Conservation (phyloP, 2,797 vertebrate species). For the Chromobotia macracanthus region DNA sequence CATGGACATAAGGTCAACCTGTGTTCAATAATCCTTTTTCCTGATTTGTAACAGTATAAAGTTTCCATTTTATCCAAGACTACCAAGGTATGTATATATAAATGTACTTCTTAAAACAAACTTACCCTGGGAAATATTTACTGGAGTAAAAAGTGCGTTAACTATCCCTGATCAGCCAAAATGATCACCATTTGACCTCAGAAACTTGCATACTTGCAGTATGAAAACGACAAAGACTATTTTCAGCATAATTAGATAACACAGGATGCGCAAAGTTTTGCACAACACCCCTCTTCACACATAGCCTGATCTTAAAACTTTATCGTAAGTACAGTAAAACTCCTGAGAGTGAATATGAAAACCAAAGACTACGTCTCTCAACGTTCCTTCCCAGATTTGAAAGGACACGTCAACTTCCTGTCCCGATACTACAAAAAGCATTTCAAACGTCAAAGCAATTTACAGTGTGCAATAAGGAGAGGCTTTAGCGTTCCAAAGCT, state of each 20-base stretch:
- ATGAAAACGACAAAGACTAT: not conserved
- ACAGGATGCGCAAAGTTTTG: not conserved
- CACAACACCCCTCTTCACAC: not conserved
- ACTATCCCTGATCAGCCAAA: no score
- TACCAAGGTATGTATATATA: no score
- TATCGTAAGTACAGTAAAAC: conserved; percentile 47
- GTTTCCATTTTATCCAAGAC: no score
- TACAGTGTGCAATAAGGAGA: not conserved
- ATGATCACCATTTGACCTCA: no score
- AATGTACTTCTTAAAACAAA: no score
- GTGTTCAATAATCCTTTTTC: no score
- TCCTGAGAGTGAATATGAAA: conserved; percentile 5
- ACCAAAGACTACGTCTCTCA: conserved; percentile 38
- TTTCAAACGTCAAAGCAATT: conserved; percentile 44
- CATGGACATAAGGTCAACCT: no score
- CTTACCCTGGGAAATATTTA: no score
- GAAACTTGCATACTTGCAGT: no score
- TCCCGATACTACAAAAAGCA: conserved; percentile 28
- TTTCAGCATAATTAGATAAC: not conserved
- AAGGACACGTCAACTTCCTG: conserved; percentile 19
- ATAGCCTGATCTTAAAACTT: conserved; percentile 62
- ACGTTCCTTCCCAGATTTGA: conserved; percentile 19
- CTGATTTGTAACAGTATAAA: no score
- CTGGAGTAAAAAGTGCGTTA: no score
- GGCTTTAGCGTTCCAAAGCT: conserved; percentile 47